Percentiles rank a stretch among this genome's conserved stretches.
Evolutionary conservation across 2,888 invertebrate genomes (phyloP).

Genomic region (Oligia strigilis): DNA sequence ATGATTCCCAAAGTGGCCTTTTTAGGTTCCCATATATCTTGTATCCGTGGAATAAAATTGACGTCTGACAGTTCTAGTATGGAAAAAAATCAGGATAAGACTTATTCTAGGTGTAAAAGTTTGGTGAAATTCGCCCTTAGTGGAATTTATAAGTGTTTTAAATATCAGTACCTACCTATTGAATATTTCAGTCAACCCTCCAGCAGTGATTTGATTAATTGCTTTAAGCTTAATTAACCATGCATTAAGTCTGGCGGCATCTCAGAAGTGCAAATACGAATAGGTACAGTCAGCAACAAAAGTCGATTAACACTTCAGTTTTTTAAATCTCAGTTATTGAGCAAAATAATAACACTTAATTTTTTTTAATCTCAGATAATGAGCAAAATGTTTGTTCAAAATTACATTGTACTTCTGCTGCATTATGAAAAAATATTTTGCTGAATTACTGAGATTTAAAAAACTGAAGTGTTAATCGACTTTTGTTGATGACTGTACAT

Average conservation of each 20-base stretch:
- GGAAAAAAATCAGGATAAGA: background rate
- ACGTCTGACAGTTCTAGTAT: background rate
- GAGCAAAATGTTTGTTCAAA: no score
- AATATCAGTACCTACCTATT: background rate
- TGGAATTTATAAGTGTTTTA: background rate
- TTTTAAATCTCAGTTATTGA: no score
- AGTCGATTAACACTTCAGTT: no score
- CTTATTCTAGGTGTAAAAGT: background rate
- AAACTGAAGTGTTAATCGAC: no score
- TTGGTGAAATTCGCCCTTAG: no score
- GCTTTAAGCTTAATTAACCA: background rate
- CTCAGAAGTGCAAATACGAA: background rate
- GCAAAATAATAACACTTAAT: no score
- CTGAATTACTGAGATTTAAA: no score
- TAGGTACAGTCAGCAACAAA: no score
- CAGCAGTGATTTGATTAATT: background rate
- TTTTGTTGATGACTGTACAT: background rate
- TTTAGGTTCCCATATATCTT: background rate
- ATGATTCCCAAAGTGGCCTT: no score
- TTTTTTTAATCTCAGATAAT: no score
- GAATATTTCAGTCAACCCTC: background rate
- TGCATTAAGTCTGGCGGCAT: background rate
- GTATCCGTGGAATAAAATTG: background rate
- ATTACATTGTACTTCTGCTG: no score
- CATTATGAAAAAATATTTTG: no score